phyloP scores from a whole-genome alignment of 2,113 vertebrate genomes.

The Caranx ignobilis region DNA sequence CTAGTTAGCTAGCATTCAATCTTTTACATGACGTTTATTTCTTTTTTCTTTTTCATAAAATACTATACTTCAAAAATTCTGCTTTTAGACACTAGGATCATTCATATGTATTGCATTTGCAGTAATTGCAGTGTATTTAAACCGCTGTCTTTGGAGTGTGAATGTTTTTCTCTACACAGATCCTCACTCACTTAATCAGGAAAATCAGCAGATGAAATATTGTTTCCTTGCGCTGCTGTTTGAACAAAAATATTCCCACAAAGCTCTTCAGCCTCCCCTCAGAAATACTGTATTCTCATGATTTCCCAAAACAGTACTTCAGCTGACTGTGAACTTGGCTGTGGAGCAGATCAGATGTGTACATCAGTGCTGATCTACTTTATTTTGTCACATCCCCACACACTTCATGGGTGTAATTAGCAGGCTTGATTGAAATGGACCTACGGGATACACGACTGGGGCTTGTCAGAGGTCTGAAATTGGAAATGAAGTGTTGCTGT shows the following conservation, averaged over 20 bases:
- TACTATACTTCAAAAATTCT: not conserved
- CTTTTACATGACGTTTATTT: not conserved
- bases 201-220: not conserved
- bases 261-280: conserved; percentile 23
- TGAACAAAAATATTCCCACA: conserved; percentile 14
- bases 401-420: conserved; percentile 40
- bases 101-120: not conserved
- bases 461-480: conserved; percentile 38
- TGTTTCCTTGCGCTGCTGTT: not conserved
- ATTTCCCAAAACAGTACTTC: conserved; percentile 51
- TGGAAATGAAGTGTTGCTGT: conserved; percentile 12
- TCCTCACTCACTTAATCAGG: not conserved
- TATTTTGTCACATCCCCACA: conserved; percentile 47
- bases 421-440: conserved; percentile 43
- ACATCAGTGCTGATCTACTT: conserved; percentile 39
- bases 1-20: too few species aligned
- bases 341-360: conserved; percentile 52
- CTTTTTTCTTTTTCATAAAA: not conserved
- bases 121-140: not conserved
- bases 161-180: not conserved
- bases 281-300: not conserved
- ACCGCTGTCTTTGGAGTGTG: not conserved
- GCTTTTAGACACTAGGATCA: not conserved
- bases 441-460: conserved; percentile 22
- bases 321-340: conserved; percentile 27